Evolutionary conservation across 2,888 invertebrate species (phyloP).

Genomic region (Branchinecta sandiegonensis): DNA sequence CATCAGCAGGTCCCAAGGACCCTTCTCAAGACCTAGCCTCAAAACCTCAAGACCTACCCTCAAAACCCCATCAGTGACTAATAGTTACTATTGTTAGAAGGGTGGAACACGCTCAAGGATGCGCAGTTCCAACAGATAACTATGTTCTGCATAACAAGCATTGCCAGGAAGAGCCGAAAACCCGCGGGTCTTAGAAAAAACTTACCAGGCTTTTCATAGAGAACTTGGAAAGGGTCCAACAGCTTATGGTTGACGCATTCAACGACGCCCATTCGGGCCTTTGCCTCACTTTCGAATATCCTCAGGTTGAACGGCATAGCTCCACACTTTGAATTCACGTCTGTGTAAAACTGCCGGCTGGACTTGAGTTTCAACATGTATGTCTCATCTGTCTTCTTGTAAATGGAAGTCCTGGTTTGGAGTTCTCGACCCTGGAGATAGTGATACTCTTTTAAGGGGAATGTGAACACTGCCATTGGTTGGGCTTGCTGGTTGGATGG

Average conservation of each 20-base stretch:
- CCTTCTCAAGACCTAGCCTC: too few relatives aligned
- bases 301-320: conserved; percentile 95
- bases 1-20: too few relatives aligned
- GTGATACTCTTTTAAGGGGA: too few relatives aligned
- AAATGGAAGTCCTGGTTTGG: conserved; percentile 90
- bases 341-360: conserved; percentile 76
- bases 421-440: conserved; percentile 61
- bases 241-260: conserved; percentile 97
- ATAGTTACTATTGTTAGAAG: too few relatives aligned
- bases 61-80: too few relatives aligned
- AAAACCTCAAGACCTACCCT: too few relatives aligned
- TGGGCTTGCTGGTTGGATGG: too few relatives aligned
- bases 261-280: conserved; percentile 91
- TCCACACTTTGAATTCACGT: conserved; percentile 65
- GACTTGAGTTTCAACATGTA: conserved; percentile 96
- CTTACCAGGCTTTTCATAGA: conserved; percentile 54
- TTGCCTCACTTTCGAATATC: conserved; percentile 89
- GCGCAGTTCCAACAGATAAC: too few relatives aligned
- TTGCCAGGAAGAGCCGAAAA: not conserved
- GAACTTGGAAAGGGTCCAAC: conserved; percentile 93
- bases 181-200: not conserved
- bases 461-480: too few relatives aligned
- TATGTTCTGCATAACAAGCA: not conserved
- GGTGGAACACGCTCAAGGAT: too few relatives aligned
- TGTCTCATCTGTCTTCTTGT: conserved; percentile 92